Percentiles rank a stretch among this genome's conserved stretches.
phyloP scores from a whole-genome alignment of 1,140 invertebrate genomes.

The Drosophila saltans region DNA sequence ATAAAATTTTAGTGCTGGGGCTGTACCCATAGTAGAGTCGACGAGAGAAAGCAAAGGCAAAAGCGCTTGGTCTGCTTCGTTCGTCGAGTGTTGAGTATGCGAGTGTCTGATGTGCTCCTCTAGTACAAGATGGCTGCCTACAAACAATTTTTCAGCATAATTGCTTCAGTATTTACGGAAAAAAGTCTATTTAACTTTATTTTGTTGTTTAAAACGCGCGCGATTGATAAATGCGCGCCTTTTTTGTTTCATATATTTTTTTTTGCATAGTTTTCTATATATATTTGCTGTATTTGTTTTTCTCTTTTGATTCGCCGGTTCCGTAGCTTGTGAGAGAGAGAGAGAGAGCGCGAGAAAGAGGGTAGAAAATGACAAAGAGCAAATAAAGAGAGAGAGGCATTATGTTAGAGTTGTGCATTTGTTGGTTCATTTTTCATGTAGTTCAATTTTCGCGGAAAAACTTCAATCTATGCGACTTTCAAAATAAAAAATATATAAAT shows the following conservation, averaged over 20 bases:
- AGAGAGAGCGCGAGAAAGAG: constrained; percentile 8
- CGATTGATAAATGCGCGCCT: constrained; percentile 54
- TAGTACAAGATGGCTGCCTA: constrained; percentile 45
- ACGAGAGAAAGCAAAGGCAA: constrained; percentile 18
- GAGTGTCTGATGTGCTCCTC: not conserved
- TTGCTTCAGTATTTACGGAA: not conserved
- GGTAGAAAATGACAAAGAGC: not conserved
- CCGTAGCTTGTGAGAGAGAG: constrained; percentile 25
- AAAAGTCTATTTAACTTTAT: constrained; percentile 10
- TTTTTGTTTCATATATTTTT: constrained; percentile 48
- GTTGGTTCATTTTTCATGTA: not conserved
- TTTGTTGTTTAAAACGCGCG: constrained; percentile 26
- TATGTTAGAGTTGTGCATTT: not conserved
- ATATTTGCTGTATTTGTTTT: constrained; percentile 75
- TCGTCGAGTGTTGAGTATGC: constrained; percentile 30
- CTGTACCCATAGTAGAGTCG: constrained; percentile 18
- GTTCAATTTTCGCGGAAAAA: not conserved
- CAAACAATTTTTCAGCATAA: not conserved
- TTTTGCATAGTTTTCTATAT: constrained; percentile 44
- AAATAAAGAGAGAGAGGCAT: not conserved
- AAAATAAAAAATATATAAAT: too few species aligned
- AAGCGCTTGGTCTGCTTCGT: constrained; percentile 9
- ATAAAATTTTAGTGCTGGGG: constrained; percentile 6
- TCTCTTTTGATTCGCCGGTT: constrained; percentile 61
- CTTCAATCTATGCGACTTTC: not conserved